A percentile compares a stretch with the other conserved stretches of the same genome.
Evolutionary conservation across 2,797 vertebrate species (phyloP).

Genomic region (Chelon labrosus): DNA sequence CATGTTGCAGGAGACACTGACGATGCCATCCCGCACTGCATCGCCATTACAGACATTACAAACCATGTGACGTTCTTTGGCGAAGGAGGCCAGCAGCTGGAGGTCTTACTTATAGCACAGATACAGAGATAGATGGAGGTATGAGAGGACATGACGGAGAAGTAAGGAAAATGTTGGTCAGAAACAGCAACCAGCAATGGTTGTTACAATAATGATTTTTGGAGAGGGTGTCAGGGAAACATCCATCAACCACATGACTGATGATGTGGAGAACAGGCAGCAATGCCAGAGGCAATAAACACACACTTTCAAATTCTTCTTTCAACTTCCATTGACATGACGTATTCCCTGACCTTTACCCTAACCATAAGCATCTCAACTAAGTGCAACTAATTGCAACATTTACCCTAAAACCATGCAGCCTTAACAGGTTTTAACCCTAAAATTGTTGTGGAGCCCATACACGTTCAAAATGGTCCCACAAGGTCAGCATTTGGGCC

Average conservation of each 20-base stretch:
- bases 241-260: constrained; percentile 84
- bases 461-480: too few relatives aligned
- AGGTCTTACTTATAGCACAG: constrained; percentile 94
- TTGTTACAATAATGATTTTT: constrained; percentile 21
- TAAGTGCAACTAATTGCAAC: too few relatives aligned
- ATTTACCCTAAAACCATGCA: too few relatives aligned
- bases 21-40: constrained; percentile 94
- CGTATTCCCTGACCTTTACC: too few relatives aligned
- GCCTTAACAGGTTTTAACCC: too few relatives aligned
- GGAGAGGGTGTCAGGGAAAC: constrained; percentile 97
- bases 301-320: too few relatives aligned
- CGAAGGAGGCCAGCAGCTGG: constrained; percentile 92
- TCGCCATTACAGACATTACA: constrained; percentile 92
- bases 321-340: too few relatives aligned
- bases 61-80: constrained; percentile 93
- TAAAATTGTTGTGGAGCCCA: too few relatives aligned
- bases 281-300: constrained; percentile 87
- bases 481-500: too few relatives aligned
- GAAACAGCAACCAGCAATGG: neutral
- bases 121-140: constrained; percentile 73
- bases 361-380: too few relatives aligned
- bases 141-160: neutral
- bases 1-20: constrained; percentile 89
- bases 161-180: neutral
- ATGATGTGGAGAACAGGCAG: constrained; percentile 84